Percentiles rank a stretch among this genome's conserved stretches.
Conservation (phyloP, 2,888 invertebrate genomes). For the Blera fallax region DNA sequence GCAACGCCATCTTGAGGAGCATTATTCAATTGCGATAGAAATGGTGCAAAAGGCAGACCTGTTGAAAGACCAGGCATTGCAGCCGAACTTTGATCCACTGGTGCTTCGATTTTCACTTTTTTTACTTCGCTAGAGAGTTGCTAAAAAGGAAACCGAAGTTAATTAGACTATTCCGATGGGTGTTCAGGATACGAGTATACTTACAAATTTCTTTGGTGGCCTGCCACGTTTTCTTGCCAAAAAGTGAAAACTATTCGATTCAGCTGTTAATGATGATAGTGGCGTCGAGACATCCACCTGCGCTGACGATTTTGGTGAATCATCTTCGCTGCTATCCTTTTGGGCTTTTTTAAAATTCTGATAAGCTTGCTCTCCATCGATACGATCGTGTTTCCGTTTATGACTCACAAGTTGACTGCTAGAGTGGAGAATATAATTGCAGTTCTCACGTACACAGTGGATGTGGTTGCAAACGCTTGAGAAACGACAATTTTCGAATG, state of each 20-base stretch:
- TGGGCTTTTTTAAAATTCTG: conserved; percentile 78
- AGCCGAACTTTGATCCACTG: neutral
- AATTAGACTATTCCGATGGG: neutral
- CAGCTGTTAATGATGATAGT: conserved; percentile 79
- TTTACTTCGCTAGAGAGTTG: conserved; percentile 40
- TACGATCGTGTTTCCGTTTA: conserved; percentile 97
- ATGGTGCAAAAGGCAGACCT: conserved; percentile 71
- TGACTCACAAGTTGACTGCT: conserved; percentile 98
- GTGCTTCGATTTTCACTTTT: conserved; percentile 46
- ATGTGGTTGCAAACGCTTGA: conserved; percentile 98
- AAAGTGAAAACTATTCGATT: conserved; percentile 75
- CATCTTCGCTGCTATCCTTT: conserved; percentile 77
- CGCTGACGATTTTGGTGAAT: conserved; percentile 73
- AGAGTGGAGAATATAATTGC: conserved; percentile 97
- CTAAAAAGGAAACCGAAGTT: neutral
- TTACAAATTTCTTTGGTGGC: conserved; percentile 80
- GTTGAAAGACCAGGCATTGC: neutral
- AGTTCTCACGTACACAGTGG: conserved; percentile 97
- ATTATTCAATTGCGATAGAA: conserved; percentile 75
- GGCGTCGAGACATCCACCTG: conserved; percentile 77
- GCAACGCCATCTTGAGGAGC: conserved; percentile 74
- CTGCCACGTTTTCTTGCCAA: conserved; percentile 79
- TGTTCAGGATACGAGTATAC: conserved; percentile 53
- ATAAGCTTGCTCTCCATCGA: conserved; percentile 89
- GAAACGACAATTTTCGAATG: conserved; percentile 95